Base-by-base conservation (phyloP, 2,888 invertebrate species). In the Caenorhabditis sp. region DNA sequence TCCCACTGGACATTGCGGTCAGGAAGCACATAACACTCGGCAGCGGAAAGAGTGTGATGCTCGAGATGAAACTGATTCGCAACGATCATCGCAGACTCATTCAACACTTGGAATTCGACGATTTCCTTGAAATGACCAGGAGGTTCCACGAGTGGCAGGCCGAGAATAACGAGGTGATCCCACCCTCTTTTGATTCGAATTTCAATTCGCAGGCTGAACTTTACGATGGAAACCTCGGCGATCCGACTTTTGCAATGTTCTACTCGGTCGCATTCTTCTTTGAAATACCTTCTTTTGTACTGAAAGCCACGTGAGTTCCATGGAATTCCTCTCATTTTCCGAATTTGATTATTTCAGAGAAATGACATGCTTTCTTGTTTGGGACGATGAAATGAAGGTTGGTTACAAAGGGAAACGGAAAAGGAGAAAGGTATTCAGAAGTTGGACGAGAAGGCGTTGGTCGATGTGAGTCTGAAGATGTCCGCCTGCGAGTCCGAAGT, bases 311-410 rank as follows among this genome's bases (percentile, higher is more conserved):
- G 68, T 76, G 37, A 50, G 68, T 62, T 65, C 17, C 17, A 15
- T 24, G 2, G 8, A 24, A 65, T 41, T 59, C 17, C 39, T 35
- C 0, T 17, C 7, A 27, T 13, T n/a, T 37, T 20, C 1, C n/a
- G 17, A 48, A 52, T 50, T 41, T 39, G 15, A 20, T 13, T 24
- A 9, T 61, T 77, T 30, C 61, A 79, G 79, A 22, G 70, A 75
- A 70, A 63, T 81, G 56, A 72, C 72, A 17, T 72, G 72, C 32
- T 80, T 80, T n/a, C 53, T 80, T 15, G 80, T 80, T n/a, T 80
- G 80, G 80, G 80, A 80, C 48, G 68, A 74, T 35, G 75, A 75
- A 52, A 68, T 53, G 52, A 75, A 75, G 48, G 75, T 61, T n/a
- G 22, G 30, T 8, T 13, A 4, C 15, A 41, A 5, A 17, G 7